Base-by-base conservation (phyloP, 2,797 vertebrate genomes). In the Ptychadena robeensis region DNA sequence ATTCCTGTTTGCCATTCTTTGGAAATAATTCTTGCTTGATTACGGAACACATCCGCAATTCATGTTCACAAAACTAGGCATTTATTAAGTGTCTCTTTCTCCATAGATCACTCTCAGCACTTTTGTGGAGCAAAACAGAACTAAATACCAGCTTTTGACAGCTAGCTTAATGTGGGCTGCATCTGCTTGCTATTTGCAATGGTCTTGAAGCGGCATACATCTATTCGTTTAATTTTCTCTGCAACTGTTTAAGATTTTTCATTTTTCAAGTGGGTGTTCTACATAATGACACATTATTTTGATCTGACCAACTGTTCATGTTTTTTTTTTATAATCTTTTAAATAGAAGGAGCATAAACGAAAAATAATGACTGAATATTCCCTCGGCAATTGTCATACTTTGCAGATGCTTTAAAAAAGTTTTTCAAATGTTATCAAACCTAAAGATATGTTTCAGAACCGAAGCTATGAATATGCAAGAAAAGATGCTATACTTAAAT, bases 261-360 rank as follows among this genome's bases (percentile, higher is more conserved):
- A 67, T 83, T 80, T 70, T 69, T 80, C 53, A 80, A 85, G 82
- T 85, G 76, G 82, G 82, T 75, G 82, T 85, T 80, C 71, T 80
- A 59, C 82, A 80, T 80, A 75, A 85, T 85, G 77, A 80, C 71
- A 85, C 66, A 5, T 76, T 85, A 80, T 85, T 85, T 85, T 85
- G 77, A 85, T 80, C 65, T 85, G 82, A 80, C 82, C 82, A 85
- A 85, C 71, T 85, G 82, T 80, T 80, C 82, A 15, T 85, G 82
- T 85, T 85, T 85, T 85, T 79, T 84, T 69, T 66, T 53, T 53
- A 4, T 10, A 77, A 64, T 61, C 53, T 77, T 80, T 64, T 80
- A 59, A 74, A 84, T 61, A 68, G 64, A 76, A 83, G 44, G 73
- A 34, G 66, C 71, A 37, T 27, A 77, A 38, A 40, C 27, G 34